A percentile compares a stretch with the other conserved stretches of the same genome.
Conservation (phyloP, 2,888 invertebrate genomes). For the Nomada hirtipes region DNA sequence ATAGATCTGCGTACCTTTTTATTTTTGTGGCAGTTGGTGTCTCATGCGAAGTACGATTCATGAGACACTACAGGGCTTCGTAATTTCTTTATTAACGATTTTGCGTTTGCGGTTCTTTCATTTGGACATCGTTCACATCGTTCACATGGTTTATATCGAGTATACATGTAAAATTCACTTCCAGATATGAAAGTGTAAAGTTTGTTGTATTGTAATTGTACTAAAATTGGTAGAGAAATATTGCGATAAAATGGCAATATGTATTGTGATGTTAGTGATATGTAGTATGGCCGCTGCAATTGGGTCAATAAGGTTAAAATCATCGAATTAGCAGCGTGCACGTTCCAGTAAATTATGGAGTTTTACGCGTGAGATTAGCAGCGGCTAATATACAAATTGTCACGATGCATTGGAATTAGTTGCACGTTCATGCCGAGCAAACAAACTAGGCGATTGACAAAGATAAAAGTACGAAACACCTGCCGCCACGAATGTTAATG, state of each 20-base stretch:
- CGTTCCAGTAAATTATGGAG: slow-evolving; percentile 5
- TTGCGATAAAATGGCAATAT: too few relatives aligned
- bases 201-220: neutral
- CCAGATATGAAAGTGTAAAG: neutral
- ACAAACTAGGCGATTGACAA: neutral
- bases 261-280: neutral
- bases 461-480: neutral
- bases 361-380: neutral
- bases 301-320: neutral
- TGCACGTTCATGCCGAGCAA: neutral
- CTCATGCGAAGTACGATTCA: neutral
- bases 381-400: neutral
- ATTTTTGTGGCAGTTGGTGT: too few relatives aligned
- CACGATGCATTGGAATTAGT: neutral
- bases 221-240: too few relatives aligned
- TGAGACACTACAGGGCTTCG: neutral
- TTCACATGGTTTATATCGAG: too few relatives aligned
- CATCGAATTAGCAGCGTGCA: neutral
- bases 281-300: neutral
- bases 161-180: too few relatives aligned
- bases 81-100: too few relatives aligned
- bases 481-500: neutral
- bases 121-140: too few relatives aligned
- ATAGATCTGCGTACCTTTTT: too few relatives aligned
- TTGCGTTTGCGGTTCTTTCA: too few relatives aligned